Evolutionary conservation across 2,113 vertebrate species (phyloP), one percentile per base, ranked within the genome.

Genomic region (Aphyosemion australe): DNA sequence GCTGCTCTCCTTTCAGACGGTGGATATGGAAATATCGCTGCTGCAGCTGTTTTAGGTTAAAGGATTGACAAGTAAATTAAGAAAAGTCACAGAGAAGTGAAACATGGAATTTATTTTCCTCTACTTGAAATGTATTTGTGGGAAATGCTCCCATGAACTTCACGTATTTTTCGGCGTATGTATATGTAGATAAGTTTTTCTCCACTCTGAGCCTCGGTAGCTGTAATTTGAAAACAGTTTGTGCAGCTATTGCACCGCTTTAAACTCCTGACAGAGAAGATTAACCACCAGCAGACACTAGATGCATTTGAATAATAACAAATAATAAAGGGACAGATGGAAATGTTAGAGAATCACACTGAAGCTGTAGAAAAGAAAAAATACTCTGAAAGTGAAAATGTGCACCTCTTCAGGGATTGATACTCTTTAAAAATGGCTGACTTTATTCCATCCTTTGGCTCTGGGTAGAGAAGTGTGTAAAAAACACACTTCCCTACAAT

Each of bases 81-180:
- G 83, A 82, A 69, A 80, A 83, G 76, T 78, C 75, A 73, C 48
- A 34, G 61, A 61, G 62, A 82, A 87, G 75, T 66, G 45, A 58
- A 61, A 18, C 39, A 37, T 57, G 61, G 61, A 74, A 83, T 81
- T 85, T 84, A 87, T 89, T 86, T 69, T 58, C 69, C 52, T 21
- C 75, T 78, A 88, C 91, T 90, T 88, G 74, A 89, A 85, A 82
- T 78, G 67, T 76, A 89, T 88, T 85, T 85, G 74, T 52, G 45
- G 51, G 39, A 45, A 85, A 82, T 72, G 62, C 67, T 71, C 57
- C 70, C 32, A 32, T 61, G 53, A 55, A 61, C 75, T 58, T 71
- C 42, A 57, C 72, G 62, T 70, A 57, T 73, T 69, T 42, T 59
- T 34, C 43, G 55, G 32, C 51, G 73, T 85, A 84, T 82, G 71